Evolutionary conservation across 1,140 invertebrate genomes (phyloP), one percentile per base, ranked within the genome.

Genomic region (Eurosta solidaginis): DNA sequence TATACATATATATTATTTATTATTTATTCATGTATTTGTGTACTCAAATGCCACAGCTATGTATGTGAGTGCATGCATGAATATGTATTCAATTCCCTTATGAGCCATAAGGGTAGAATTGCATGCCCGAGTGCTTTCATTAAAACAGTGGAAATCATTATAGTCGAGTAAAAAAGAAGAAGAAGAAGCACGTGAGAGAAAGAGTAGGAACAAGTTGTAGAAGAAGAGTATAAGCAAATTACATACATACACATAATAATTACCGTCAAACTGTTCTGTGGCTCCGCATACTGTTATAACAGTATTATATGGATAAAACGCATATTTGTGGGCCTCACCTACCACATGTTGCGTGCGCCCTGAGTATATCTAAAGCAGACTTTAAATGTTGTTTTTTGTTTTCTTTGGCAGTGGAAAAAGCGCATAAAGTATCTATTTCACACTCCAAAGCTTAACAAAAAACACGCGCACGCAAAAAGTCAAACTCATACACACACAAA

Each of bases 381-480:
- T 7, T 17, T 49, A 9, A 17, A n/a, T 9, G 50, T 20, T 27
- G 50, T 6, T 54, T 10, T 3, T 17, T 17, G n/a, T n/a, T 47
- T 47, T 47, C n/a, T 47, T 47, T n/a, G 52, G 52, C 27, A 17
- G 27, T 3, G 12, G 54, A 68, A 68, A 68, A 40, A 68, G 29
- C 59, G 59, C 59, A 68, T 68, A 68, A 68, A 68, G 59, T 68
- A 33, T 33, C 59, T 68, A 68, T 68, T 68, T 68, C 59, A 68
- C 59, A 22, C 59, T 40, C 59, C 59, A 68, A 40, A 29, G 59
- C 59, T 42, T 68, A 22, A 22, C 59, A 68, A 68, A 68, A 68
- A 68, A 68, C n/a, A n/a, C n/a, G n/a, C n/a, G 59, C 14, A 33
- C 59, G 17, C 33, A 68, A 20, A 22, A 36, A 68, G n/a, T n/a